These are phyloP conservation scores for Verasper variegatus DNA, from an alignment of 2,113 vertebrate genomes.

Conservation along the genomic window DNA sequence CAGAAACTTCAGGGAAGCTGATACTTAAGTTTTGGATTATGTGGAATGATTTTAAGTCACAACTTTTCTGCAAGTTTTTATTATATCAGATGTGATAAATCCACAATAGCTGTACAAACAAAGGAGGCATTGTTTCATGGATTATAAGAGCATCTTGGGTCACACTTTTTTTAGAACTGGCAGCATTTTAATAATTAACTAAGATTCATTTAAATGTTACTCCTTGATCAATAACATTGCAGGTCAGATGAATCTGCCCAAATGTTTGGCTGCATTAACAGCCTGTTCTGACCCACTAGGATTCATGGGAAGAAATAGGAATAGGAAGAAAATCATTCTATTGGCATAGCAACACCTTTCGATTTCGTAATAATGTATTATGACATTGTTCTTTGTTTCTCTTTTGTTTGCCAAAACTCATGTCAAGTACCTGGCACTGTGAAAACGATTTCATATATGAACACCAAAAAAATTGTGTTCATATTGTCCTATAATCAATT, in stretches of 20 bases:
- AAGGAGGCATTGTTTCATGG: not conserved
- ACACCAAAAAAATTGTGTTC: no score
- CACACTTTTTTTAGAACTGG: not conserved
- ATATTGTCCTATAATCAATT: no score
- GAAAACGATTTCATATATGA: no score
- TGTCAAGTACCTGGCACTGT: no score
- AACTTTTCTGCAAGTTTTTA: not conserved
- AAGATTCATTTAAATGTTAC: not conserved
- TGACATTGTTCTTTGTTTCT: no score
- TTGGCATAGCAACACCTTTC: no score
- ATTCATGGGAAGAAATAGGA: not conserved
- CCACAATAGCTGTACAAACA: slow-evolving; percentile 4
- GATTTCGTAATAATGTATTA: no score
- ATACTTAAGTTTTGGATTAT: slow-evolving; percentile 12
- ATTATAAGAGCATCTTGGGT: not conserved
- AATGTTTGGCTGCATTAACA: not conserved
- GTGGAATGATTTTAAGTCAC: slow-evolving; percentile 3
- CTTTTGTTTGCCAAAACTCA: no score
- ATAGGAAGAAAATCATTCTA: not conserved
- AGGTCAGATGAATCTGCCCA: not conserved
- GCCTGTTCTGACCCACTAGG: not conserved
- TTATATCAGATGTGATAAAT: not conserved
- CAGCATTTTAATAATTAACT: not conserved
- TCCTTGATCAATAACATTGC: slow-evolving; percentile 1
- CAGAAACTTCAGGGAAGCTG: slow-evolving; percentile 19